These are phyloP conservation scores for Tiliqua scincoides DNA, from an alignment of 2,113 vertebrate species.

Conservation along the genomic window DNA sequence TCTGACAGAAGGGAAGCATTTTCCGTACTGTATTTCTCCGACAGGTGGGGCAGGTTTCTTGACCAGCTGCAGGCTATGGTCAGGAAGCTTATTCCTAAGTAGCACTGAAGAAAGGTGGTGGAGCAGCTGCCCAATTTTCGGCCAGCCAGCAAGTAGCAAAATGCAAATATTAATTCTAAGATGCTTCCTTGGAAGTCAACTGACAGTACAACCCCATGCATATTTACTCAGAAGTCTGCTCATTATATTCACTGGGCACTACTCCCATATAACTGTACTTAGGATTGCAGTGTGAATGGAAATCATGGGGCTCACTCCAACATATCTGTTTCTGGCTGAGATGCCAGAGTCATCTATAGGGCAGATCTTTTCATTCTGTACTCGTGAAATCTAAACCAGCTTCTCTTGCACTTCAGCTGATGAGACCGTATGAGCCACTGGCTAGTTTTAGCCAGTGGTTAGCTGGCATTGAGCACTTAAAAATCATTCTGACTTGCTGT, in stretches of 20 bases:
- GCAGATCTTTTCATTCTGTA: background rate
- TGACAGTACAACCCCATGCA: too few relatives aligned
- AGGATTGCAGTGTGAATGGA: too few relatives aligned
- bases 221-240: too few relatives aligned
- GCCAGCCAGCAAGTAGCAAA: background rate
- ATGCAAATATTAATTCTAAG: background rate
- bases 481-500: background rate
- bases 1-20: background rate
- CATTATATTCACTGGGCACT: too few relatives aligned
- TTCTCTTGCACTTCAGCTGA: background rate
- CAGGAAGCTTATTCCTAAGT: background rate
- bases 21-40: fast-evolving
- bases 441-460: too few relatives aligned
- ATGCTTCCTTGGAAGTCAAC: background rate
- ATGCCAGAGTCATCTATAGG: background rate
- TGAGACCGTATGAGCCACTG: too few relatives aligned
- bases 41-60: background rate
- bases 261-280: too few relatives aligned
- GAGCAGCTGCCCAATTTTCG: background rate
- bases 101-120: background rate
- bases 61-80: background rate
- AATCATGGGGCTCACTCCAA: background rate
- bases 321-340: background rate
- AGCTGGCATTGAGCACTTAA: background rate
- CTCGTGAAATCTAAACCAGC: background rate